A percentile compares a stretch with the other conserved stretches of the same genome.
These are phyloP conservation scores for Clostera curtula DNA, from an alignment of 2,888 invertebrate species.

Conservation along the genomic window DNA sequence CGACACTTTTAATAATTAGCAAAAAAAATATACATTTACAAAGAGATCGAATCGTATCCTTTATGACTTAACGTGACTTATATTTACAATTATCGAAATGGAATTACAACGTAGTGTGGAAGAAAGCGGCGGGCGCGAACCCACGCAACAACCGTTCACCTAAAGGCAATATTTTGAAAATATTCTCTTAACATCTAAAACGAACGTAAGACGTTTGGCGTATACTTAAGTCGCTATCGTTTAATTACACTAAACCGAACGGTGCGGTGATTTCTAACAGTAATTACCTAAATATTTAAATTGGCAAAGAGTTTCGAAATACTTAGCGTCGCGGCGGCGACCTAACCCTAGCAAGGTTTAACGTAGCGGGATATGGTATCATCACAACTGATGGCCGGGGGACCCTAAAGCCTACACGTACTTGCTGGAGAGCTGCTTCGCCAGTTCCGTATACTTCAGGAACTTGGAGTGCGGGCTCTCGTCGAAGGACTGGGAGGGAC, in stretches of 20 bases:
- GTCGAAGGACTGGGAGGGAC: conserved; percentile 80
- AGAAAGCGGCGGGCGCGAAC: conserved; percentile 50
- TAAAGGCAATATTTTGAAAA: conserved; percentile 74
- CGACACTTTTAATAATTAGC: conserved; percentile 46
- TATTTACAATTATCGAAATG: conserved; percentile 73
- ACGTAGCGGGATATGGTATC: conserved; percentile 86
- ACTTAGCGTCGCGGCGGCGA: conserved; percentile 69
- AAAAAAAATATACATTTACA: conserved; percentile 74
- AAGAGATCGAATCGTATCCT: conserved; percentile 70
- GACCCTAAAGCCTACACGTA: conserved; percentile 82
- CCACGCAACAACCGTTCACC: conserved; percentile 49
- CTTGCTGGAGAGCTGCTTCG: conserved; percentile 98
- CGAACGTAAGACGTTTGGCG: conserved; percentile 75
- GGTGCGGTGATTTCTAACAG: conserved; percentile 70
- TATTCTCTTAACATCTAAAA: conserved; percentile 64
- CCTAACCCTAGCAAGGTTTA: conserved; percentile 69
- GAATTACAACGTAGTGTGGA: conserved; percentile 69
- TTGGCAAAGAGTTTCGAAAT: conserved; percentile 75
- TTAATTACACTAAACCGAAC: conserved; percentile 71
- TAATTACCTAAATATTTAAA: conserved; percentile 73
- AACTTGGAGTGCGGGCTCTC: conserved; percentile 98
- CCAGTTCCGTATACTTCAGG: conserved; percentile 98
- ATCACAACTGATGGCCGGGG: conserved; percentile 76
- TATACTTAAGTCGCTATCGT: conserved; percentile 73
- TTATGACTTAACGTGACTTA: conserved; percentile 70